phyloP scores from a whole-genome alignment of 23 tunicate genomes.

The Trididemnum miniatum region DNA sequence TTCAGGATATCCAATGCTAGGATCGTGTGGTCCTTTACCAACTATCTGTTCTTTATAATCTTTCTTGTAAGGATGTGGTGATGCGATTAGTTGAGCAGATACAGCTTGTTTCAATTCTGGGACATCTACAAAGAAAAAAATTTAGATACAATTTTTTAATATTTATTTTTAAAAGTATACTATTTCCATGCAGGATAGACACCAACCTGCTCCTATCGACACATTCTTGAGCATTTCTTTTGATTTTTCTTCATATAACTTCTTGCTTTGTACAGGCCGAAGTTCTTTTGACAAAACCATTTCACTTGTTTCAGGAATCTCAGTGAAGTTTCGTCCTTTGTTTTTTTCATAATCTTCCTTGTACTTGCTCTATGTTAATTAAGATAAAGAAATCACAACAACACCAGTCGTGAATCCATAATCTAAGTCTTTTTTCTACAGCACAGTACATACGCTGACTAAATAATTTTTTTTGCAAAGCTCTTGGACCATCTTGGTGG shows the following conservation, averaged over 20 bases:
- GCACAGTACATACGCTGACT: too few relatives aligned
- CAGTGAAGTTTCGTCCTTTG: constrained; percentile 57
- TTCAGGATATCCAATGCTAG: constrained; percentile 78
- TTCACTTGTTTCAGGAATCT: constrained; percentile 70
- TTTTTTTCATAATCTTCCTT: constrained; percentile 78
- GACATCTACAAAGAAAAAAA: constrained; percentile 49
- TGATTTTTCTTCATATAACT: constrained; percentile 66
- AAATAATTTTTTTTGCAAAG: too few relatives aligned
- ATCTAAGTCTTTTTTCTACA: too few relatives aligned
- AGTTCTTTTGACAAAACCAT: constrained; percentile 74
- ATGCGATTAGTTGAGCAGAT: constrained; percentile 53
- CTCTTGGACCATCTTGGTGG: too few relatives aligned
- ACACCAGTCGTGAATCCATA: too few relatives aligned
- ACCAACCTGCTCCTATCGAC: constrained; percentile 59
- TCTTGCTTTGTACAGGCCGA: constrained; percentile 70
- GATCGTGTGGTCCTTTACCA: constrained; percentile 73
- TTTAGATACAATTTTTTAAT: too few relatives aligned
- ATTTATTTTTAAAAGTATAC: too few relatives aligned
- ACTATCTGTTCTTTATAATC: constrained; percentile 72
- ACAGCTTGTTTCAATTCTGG: constrained; percentile 80
- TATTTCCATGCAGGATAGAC: background rate
- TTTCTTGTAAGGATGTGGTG: constrained; percentile 57
- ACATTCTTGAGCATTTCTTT: constrained; percentile 60
- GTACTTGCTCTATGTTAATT: constrained; percentile 78
- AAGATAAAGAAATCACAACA: too few relatives aligned